Percentiles rank a stretch among this genome's conserved stretches.
These are phyloP conservation scores for Himalopsyche phryganea DNA, from an alignment of 1,140 invertebrate species.

Conservation along the genomic window DNA sequence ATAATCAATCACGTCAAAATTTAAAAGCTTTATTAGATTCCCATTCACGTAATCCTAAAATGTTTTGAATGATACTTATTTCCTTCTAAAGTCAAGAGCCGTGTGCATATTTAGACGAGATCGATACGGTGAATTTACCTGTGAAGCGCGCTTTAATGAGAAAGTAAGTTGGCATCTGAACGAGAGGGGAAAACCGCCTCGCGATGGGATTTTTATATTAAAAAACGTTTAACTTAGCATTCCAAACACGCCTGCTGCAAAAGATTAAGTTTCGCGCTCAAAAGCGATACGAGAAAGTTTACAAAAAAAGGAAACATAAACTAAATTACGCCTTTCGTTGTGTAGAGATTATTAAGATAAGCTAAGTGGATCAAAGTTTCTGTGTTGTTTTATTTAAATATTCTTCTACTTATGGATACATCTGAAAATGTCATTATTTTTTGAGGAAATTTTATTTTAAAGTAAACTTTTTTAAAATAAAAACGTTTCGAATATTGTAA, in stretches of 20 bases:
- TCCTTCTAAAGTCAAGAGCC: not conserved
- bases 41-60: too few relatives aligned
- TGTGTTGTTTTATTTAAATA: not conserved
- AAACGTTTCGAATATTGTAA: too few relatives aligned
- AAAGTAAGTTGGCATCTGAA: slow-evolving; percentile 14
- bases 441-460: too few relatives aligned
- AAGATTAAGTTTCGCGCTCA: slow-evolving; percentile 21
- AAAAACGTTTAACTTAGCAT: slow-evolving; percentile 23
- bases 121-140: slow-evolving; percentile 24
- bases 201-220: slow-evolving; percentile 19
- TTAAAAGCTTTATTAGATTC: too few relatives aligned
- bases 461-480: too few relatives aligned
- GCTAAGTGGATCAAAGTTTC: slow-evolving; percentile 13
- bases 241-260: slow-evolving; percentile 18
- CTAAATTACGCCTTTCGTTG: slow-evolving; percentile 18
- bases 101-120: slow-evolving; percentile 18
- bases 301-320: slow-evolving; percentile 6
- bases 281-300: slow-evolving; percentile 18
- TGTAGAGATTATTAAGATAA: slow-evolving; percentile 24
- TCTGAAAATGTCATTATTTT: too few relatives aligned
- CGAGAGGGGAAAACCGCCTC: not conserved
- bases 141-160: slow-evolving; percentile 24
- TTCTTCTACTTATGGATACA: too few relatives aligned
- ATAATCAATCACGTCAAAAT: too few relatives aligned
- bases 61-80: too few relatives aligned